phyloP scores from a whole-genome alignment of 2,888 invertebrate genomes.

The Thymelicus sylvestris region DNA sequence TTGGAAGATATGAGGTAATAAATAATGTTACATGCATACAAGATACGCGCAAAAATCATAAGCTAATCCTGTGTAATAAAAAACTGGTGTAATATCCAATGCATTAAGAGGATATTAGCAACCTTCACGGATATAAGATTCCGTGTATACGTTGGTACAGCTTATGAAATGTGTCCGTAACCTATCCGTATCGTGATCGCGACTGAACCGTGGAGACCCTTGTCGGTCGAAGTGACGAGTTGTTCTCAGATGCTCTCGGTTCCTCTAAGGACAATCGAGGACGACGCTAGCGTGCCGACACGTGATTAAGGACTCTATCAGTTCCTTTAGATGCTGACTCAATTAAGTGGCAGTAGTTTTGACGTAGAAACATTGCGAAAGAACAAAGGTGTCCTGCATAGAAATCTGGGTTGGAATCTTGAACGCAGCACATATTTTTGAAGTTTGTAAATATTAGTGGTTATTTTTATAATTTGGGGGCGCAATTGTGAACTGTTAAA shows the following conservation, averaged over 20 bases:
- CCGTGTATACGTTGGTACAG: background rate
- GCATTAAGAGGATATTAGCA: background rate
- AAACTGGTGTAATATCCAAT: too few relatives aligned
- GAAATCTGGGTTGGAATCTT: background rate
- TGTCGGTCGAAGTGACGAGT: constrained; percentile 24
- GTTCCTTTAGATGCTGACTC: constrained; percentile 4
- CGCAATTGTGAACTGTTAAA: too few relatives aligned
- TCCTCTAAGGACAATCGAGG: constrained; percentile 4
- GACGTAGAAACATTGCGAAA: background rate
- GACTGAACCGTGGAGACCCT: constrained; percentile 20
- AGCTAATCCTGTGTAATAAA: too few relatives aligned
- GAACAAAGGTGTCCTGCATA: background rate
- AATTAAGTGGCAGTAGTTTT: background rate
- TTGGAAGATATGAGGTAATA: too few relatives aligned
- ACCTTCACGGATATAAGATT: constrained; percentile 12
- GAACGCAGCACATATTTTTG: too few relatives aligned
- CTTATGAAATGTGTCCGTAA: constrained; percentile 3
- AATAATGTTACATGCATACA: too few relatives aligned
- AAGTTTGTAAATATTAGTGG: too few relatives aligned
- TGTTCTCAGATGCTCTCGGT: background rate
- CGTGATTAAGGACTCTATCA: constrained; percentile 32
- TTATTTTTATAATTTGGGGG: too few relatives aligned
- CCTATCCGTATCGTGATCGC: constrained; percentile 20
- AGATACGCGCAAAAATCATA: too few relatives aligned
- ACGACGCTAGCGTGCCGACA: constrained; percentile 5